These are phyloP conservation scores for Apamea monoglypha DNA, from an alignment of 2,888 invertebrate species.

Conservation along the genomic window DNA sequence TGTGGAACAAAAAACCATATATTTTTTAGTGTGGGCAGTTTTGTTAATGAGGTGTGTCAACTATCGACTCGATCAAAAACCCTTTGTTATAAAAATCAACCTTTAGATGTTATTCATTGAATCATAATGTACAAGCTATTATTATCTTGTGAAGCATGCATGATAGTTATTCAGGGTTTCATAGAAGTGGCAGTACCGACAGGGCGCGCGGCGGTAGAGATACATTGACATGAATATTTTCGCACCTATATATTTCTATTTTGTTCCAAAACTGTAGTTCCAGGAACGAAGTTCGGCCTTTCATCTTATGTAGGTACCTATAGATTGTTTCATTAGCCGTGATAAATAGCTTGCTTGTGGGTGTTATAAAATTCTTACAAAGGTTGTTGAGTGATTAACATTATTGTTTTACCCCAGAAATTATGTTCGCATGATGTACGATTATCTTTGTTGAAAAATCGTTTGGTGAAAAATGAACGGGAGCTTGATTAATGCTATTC, in stretches of 20 bases:
- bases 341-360: not conserved
- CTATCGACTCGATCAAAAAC: not conserved
- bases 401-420: not conserved
- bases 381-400: not conserved
- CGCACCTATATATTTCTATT: not conserved
- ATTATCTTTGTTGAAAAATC: constrained; percentile 5
- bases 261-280: not conserved
- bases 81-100: not conserved
- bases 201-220: too few species aligned
- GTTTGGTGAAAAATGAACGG: not conserved
- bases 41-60: not conserved
- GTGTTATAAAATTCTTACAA: not conserved
- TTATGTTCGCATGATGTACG: not conserved
- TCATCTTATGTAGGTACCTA: not conserved
- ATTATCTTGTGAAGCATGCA: not conserved
- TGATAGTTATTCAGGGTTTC: not conserved
- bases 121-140: not conserved
- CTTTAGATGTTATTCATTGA: not conserved
- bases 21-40: not conserved
- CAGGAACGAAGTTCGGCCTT: too few species aligned
- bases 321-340: not conserved
- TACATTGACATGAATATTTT: not conserved
- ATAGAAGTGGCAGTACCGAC: not conserved
- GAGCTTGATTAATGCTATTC: not conserved
- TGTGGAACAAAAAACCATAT: not conserved